Evolutionary conservation across 2,113 vertebrate species (phyloP).

Genomic region (Oryzias celebensis): DNA sequence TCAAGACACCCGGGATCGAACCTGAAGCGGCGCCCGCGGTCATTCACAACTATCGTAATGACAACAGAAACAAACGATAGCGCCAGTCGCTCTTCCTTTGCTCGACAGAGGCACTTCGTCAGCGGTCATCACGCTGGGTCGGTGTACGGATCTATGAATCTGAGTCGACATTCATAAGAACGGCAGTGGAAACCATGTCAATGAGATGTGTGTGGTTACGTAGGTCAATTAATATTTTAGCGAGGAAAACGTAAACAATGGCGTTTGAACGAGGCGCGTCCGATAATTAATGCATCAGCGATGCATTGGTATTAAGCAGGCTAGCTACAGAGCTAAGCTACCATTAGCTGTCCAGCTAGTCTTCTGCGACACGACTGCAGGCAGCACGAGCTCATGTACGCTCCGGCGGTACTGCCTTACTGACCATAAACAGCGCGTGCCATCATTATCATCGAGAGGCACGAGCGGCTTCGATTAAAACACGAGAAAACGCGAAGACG

Average conservation of each 20-base stretch:
- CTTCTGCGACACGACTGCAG: constrained; percentile 66
- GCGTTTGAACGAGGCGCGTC: constrained; percentile 14
- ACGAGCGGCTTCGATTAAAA: constrained; percentile 6
- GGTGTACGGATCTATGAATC: background rate
- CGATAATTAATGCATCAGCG: constrained; percentile 45
- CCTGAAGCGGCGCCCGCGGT: constrained; percentile 4
- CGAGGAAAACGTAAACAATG: background rate
- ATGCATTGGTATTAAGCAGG: constrained; percentile 28
- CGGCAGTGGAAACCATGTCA: background rate
- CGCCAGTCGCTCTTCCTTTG: constrained; percentile 32
- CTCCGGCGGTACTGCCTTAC: background rate
- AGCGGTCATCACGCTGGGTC: constrained; percentile 15
- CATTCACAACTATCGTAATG: background rate
- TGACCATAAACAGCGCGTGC: background rate
- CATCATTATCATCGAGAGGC: background rate
- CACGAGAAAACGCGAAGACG: constrained; percentile 20
- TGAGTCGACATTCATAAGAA: background rate
- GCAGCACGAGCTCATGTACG: constrained; percentile 12
- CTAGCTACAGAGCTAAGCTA: constrained; percentile 56
- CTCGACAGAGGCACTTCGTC: constrained; percentile 32
- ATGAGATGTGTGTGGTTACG: background rate
- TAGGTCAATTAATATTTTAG: background rate
- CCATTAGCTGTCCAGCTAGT: constrained; percentile 60
- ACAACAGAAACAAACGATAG: constrained; percentile 39
- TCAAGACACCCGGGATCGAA: constrained; percentile 5